Evolutionary conservation across 2,113 vertebrate genomes (phyloP), one percentile per base, ranked within the genome.

Genomic region (Gorilla gorilla): DNA sequence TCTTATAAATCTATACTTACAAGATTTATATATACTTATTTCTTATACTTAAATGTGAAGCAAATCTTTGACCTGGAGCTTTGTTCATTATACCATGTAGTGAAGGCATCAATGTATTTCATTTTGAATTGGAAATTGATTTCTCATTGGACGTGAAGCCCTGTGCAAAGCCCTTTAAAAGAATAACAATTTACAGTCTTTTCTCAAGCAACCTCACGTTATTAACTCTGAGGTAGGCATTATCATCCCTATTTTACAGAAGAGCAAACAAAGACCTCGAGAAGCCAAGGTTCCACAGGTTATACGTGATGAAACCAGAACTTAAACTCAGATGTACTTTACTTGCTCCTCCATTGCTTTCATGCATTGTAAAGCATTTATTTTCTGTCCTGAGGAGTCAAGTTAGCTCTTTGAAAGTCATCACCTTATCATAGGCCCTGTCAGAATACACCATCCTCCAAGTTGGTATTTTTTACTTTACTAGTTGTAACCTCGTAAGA

Each of bases 1-100:
- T 64, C 61, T 64, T 30, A 64, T 45, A 45, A 45, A 45, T 45
- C 45, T 45, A 45, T 45, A 45, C 45, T 45, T 45, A 45, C 2
- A 45, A 45, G 45, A 45, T 45, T 45, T 45, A 45, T 45, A 45
- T 45, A 45, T 45, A 45, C 45, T 45, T 45, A 25, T 59, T 59
- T 59, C 57, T 59, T 59, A 64, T 30, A 64, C 61, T 97, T 95
- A 40, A 79, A 75, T 48, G 8, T 55, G 16, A 70, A 86, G 25
- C 38, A 48, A 32, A 70, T 95, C 93, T 94, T 96, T 22, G 23
- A 64, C 82, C 18, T 89, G 52, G 66, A 94, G 70, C 83, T 14
- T 0, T 20, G 32, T 81, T 92, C 43, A 5, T 95, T 48, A 55
- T 1, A 38, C 64, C 45, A 5, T 8, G 23, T n/a, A 52, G 48